These are phyloP conservation scores for Panthera leo DNA, from an alignment of 2,113 vertebrate genomes.

Conservation along the genomic window DNA sequence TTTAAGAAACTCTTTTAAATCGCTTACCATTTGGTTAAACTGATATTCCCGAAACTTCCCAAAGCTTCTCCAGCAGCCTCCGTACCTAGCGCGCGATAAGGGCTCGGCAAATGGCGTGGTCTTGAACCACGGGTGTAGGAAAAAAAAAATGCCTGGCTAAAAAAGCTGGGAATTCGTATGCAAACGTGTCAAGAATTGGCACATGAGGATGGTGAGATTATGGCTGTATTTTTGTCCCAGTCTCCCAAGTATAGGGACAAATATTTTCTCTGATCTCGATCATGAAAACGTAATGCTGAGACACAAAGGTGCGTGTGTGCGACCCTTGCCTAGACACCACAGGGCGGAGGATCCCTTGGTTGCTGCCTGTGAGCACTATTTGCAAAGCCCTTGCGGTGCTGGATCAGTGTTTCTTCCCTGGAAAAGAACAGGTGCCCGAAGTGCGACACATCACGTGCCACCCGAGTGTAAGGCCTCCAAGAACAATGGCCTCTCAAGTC, in stretches of 20 bases:
- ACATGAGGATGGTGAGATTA: not conserved
- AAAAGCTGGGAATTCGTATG: not conserved
- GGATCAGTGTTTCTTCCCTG: not conserved
- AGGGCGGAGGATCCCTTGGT: too few relatives aligned
- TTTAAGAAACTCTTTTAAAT: not conserved
- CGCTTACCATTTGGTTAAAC: not conserved
- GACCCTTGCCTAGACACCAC: too few relatives aligned
- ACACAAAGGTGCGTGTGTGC: not conserved
- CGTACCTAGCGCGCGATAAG: fast-evolving
- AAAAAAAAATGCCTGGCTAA: not conserved
- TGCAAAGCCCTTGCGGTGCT: not conserved
- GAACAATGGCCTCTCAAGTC: not conserved
- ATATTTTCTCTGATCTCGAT: not conserved
- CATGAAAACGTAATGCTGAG: not conserved
- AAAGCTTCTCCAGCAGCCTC: not conserved
- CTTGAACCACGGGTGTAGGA: not conserved
- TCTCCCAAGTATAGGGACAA: not conserved
- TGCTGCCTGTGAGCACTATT: not conserved
- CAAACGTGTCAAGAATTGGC: not conserved
- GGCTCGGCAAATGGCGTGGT: not conserved
- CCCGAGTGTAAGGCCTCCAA: fast-evolving
- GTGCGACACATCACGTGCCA: not conserved
- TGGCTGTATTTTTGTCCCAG: not conserved
- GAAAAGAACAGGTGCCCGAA: not conserved
- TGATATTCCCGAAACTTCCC: not conserved